These are phyloP conservation scores for Myrmophylax atrothorax DNA, from an alignment of 2,113 vertebrate genomes.

Conservation along the genomic window DNA sequence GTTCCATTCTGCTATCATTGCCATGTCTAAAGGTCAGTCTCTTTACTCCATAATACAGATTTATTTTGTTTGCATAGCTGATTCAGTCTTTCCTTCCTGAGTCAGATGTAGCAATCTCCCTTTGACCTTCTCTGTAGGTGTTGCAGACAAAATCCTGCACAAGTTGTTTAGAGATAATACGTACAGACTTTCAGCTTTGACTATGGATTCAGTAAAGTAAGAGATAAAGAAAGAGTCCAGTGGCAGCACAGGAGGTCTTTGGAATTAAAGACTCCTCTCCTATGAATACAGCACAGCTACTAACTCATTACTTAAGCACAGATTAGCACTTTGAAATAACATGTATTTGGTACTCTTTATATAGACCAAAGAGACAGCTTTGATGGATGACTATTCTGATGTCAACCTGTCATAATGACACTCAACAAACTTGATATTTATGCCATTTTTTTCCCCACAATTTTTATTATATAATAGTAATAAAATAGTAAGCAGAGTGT, in stretches of 20 bases:
- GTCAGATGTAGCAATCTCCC: conserved; percentile 6
- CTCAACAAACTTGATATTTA: neutral
- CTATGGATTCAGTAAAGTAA: neutral
- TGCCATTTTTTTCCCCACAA: neutral
- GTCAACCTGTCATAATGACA: neutral
- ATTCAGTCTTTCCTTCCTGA: conserved; percentile 49
- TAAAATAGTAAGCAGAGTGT: neutral
- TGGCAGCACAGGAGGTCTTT: neutral
- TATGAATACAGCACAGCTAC: neutral
- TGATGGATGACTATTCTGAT: neutral
- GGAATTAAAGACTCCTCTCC: neutral
- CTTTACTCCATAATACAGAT: conserved; percentile 3
- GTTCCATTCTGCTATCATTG: neutral
- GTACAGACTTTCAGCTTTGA: conserved; percentile 29
- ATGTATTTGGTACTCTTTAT: neutral
- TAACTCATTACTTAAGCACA: neutral
- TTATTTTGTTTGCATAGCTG: conserved; percentile 43
- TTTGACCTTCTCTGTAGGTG: conserved; percentile 39
- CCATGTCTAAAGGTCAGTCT: conserved; percentile 47
- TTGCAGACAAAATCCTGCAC: conserved; percentile 24
- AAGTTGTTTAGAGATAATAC: neutral
- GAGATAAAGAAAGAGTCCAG: conserved; percentile 10
- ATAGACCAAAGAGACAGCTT: neutral
- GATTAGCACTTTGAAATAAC: neutral
- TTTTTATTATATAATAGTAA: neutral